Conservation (phyloP, 2,797 vertebrate species). For the Acanthiza pusilla region DNA sequence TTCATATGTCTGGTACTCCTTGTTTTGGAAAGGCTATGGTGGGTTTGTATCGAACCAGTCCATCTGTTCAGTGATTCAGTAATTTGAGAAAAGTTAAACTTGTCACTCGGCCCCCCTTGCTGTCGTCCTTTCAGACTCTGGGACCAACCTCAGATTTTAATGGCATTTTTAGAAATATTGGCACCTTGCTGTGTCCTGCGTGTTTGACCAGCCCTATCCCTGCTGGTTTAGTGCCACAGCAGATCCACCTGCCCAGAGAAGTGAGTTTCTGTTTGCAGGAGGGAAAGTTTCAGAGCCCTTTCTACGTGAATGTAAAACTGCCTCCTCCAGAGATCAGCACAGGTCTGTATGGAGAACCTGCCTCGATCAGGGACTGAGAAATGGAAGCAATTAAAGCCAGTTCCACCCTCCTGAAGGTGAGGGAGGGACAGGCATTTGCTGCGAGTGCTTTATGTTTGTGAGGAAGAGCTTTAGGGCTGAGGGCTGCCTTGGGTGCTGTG, state of each 20-base stretch:
- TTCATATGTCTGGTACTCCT: conserved; percentile 32
- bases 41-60: background rate
- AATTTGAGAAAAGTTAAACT: background rate
- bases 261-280: background rate
- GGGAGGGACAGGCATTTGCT: background rate
- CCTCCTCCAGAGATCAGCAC: background rate
- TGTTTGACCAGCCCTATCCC: background rate
- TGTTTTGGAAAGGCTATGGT: conserved; percentile 17
- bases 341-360: background rate
- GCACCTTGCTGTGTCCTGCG: background rate
- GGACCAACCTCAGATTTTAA: background rate
- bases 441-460: background rate
- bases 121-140: background rate
- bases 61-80: conserved; percentile 36
- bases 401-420: background rate
- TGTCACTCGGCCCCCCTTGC: background rate
- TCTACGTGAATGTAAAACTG: background rate
- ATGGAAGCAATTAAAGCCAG: background rate
- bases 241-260: background rate
- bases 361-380: background rate
- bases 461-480: background rate
- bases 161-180: background rate
- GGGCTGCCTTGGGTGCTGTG: background rate
- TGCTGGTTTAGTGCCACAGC: background rate
- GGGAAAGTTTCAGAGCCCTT: background rate